A percentile compares a stretch with the other conserved stretches of the same genome.
Evolutionary conservation across 1,140 invertebrate genomes (phyloP).

Genomic region (Medauroidea extradentata): DNA sequence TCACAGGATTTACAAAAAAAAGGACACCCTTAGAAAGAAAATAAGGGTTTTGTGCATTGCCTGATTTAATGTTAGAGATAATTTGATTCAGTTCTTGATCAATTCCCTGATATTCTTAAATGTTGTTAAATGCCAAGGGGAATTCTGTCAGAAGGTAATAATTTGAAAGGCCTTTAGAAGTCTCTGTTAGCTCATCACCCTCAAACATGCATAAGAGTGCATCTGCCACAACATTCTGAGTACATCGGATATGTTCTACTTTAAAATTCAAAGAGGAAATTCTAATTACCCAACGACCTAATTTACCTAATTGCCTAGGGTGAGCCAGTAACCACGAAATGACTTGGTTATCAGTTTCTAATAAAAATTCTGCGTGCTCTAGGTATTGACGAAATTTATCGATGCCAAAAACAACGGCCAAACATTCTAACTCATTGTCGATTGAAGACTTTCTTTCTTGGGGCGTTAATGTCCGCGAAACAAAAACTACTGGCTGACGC

Average conservation of each 20-base stretch:
- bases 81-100: not conserved
- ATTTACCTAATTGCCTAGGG: not conserved
- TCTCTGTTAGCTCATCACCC: too few relatives aligned
- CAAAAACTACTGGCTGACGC: slow-evolving; percentile 31
- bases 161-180: too few relatives aligned
- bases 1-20: too few relatives aligned
- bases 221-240: not conserved
- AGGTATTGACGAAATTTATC: slow-evolving; percentile 44
- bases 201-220: not conserved
- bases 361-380: slow-evolving; percentile 14
- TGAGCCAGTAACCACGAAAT: not conserved
- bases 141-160: not conserved
- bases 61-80: not conserved
- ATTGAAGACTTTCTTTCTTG: slow-evolving; percentile 40
- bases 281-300: not conserved
- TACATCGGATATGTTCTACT: not conserved
- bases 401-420: slow-evolving; percentile 42
- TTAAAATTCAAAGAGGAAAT: not conserved
- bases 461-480: slow-evolving; percentile 35
- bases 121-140: not conserved
- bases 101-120: not conserved
- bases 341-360: not conserved
- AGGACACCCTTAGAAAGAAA: not conserved
- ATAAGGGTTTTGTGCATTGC: not conserved
- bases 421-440: slow-evolving; percentile 43